Conservation (phyloP, 2,888 invertebrate species). For the Noctua pronuba region DNA sequence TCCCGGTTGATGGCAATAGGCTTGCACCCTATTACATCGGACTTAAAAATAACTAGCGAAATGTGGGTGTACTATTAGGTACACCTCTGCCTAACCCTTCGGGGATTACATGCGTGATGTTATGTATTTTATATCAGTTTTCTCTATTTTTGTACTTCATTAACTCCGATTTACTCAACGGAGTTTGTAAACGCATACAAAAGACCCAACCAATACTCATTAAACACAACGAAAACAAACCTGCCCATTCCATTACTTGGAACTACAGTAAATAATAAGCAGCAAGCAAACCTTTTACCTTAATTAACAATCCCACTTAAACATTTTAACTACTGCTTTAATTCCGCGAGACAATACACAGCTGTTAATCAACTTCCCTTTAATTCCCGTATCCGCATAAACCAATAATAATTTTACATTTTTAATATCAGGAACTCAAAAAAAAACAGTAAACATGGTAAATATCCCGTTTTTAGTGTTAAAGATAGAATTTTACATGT, state of each 20-base stretch:
- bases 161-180: not conserved
- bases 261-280: constrained; percentile 11
- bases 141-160: not conserved
- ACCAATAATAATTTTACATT: constrained; percentile 43
- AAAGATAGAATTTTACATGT: constrained; percentile 27
- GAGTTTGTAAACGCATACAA: not conserved
- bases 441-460: no score
- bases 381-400: constrained; percentile 14
- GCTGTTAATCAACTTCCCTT: constrained; percentile 33
- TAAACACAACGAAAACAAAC: not conserved
- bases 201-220: not conserved
- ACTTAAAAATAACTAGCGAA: no score
- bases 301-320: constrained; percentile 28
- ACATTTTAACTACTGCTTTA: constrained; percentile 25
- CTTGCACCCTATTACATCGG: no score
- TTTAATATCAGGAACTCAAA: no score
- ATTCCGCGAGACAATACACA: constrained; percentile 30
- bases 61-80: no score
- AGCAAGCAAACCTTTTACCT: constrained; percentile 13
- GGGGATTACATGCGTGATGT: no score
- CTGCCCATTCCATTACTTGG: not conserved
- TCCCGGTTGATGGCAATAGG: no score
- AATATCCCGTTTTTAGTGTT: no score
- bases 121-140: no score
- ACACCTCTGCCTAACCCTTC: no score